Evolutionary conservation across 2,888 invertebrate genomes (phyloP).

Genomic region (Sacculina carcini): DNA sequence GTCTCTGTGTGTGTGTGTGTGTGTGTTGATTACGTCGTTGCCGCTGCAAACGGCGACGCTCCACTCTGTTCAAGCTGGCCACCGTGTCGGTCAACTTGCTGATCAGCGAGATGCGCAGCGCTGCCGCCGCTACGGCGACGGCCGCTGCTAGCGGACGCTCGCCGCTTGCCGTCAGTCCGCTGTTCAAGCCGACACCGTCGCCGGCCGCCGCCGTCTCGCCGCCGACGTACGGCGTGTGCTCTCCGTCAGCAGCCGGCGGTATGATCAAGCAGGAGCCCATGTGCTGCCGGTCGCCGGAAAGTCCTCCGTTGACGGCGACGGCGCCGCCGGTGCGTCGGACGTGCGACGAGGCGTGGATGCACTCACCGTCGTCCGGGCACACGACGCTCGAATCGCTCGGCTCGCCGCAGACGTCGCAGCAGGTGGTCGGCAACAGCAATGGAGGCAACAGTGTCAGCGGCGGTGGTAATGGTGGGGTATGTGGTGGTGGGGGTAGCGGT

Average conservation of each 20-base stretch:
- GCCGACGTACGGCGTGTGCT: constrained; percentile 18
- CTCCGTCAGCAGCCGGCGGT: not conserved
- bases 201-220: constrained; percentile 13
- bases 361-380: constrained; percentile 33
- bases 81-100: not conserved
- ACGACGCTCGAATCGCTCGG: constrained; percentile 11
- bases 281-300: too few species aligned
- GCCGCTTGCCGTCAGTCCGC: not conserved
- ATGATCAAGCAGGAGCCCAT: constrained; percentile 1
- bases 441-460: too few species aligned
- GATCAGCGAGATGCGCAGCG: not conserved
- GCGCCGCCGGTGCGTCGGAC: constrained; percentile 16
- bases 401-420: too few species aligned
- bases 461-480: too few species aligned
- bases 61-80: not conserved
- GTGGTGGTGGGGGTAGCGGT: constrained; percentile 23
- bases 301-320: too few species aligned
- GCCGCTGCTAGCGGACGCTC: not conserved
- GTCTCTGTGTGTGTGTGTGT: too few species aligned
- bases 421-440: too few species aligned
- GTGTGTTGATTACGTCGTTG: too few species aligned
- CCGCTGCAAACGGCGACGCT: too few species aligned
- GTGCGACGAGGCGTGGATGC: constrained; percentile 35
- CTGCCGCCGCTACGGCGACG: not conserved
- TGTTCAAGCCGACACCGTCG: not conserved